Base-by-base conservation (phyloP, 2,888 invertebrate genomes). In the Trypoxylon attenuatum region DNA sequence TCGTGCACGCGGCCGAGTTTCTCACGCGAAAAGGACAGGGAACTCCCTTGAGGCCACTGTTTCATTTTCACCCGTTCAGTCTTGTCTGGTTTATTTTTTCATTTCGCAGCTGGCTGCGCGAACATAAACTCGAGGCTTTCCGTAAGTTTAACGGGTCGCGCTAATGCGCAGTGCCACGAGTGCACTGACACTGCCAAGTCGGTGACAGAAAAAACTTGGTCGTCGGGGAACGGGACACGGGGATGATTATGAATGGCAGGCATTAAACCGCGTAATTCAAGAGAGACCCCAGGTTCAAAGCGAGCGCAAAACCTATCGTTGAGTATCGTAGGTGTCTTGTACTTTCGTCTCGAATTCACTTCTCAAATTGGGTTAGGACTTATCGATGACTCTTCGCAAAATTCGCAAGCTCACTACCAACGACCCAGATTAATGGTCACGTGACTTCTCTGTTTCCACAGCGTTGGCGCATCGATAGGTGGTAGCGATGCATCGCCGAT, bases 381-480 rank as follows among this genome's bases (percentile, higher is more conserved):
- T 61, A 57, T 60, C 64, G 64, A 47, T 52, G 56, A 23, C 18
- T 50, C 39, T 16, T 51, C 15, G 21, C 39, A 22, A 16, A 22
- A 33, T n/a, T 8, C 38, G 25, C 39, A 54, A 64, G 63, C 54
- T 54, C 54, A 54, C n/a, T n/a, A 18, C 55, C 38, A 27, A 10
- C 53, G 63, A 66, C 64, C 65, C 45, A 64, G 47, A 64, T 58
- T 43, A 27, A 2, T 19, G 16, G 10, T 41, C 41, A 10, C 22
- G 13, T 38, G 57, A 66, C 58, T 66, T 58, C 52, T 64, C 49
- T 46, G 64, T 57, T 63, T 19, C 25, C 10, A 23, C 21, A 22
- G 18, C 46, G 46, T 25, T 42, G 51, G 27, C 21, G 27, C 10
- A 22, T 18, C 23, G 51, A 29, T 38, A 13, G 58, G 19, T 23